Evolutionary conservation across 2,797 vertebrate genomes (phyloP).

Genomic region (Discoglossus pictus): DNA sequence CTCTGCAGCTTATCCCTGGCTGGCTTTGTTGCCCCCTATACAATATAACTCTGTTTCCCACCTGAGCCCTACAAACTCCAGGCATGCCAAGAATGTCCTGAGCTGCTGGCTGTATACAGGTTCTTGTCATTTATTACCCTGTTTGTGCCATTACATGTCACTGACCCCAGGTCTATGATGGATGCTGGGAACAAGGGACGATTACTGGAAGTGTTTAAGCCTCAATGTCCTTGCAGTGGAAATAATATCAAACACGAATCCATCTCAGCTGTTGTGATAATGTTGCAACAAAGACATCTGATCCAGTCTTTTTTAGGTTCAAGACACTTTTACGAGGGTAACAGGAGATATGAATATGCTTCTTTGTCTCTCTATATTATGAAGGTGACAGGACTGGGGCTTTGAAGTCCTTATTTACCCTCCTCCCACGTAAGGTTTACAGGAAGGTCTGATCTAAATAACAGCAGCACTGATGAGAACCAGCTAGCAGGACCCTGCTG

Average conservation of each 20-base stretch:
- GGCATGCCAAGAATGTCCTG: conserved; percentile 22
- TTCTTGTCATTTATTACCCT: not conserved
- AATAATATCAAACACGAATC: conserved; percentile 27
- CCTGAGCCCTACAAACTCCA: conserved; percentile 4
- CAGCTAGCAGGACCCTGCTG: no score
- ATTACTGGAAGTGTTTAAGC: not conserved
- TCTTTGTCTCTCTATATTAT: conserved; percentile 38
- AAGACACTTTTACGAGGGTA: conserved; percentile 33
- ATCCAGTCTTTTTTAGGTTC: conserved; percentile 19
- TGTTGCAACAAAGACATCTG: conserved; percentile 19
- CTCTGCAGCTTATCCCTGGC: no score
- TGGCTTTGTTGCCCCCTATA: no score
- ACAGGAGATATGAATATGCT: not conserved
- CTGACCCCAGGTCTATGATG: not conserved
- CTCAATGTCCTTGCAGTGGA: conserved; percentile 15
- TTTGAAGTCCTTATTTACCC: conserved; percentile 1
- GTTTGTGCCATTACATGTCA: not conserved
- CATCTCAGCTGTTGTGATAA: conserved; percentile 36
- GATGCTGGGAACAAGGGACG: not conserved
- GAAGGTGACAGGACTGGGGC: conserved; percentile 14
- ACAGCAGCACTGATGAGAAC: not conserved
- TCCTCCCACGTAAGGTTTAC: not conserved
- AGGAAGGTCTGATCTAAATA: not conserved
- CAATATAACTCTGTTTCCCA: conserved; percentile 29
- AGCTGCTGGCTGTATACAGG: conserved; percentile 1